Evolutionary conservation across 2,797 vertebrate genomes (phyloP).

Genomic region (Lycodopsis pacificus): DNA sequence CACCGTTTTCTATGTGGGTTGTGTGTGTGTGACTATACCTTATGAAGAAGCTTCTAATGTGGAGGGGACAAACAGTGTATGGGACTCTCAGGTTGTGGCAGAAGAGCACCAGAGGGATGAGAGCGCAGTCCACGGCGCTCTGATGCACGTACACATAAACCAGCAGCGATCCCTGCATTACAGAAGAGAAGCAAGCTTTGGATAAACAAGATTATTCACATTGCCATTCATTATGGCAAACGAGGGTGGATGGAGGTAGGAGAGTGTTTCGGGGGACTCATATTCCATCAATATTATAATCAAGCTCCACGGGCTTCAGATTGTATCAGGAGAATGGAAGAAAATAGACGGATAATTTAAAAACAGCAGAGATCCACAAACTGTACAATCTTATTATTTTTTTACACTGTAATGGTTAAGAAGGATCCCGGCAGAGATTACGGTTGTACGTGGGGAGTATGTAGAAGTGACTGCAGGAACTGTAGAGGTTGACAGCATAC

Average conservation of each 20-base stretch:
- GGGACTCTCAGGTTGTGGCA: slow-evolving; percentile 89
- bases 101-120: slow-evolving; percentile 88
- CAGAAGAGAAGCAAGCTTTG: slow-evolving; percentile 46
- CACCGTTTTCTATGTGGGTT: not conserved
- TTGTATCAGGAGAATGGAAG: slow-evolving; percentile 13
- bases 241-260: slow-evolving; percentile 9
- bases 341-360: slow-evolving; percentile 10
- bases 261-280: slow-evolving; percentile 13
- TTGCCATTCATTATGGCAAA: slow-evolving; percentile 50
- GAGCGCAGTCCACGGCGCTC: slow-evolving; percentile 84
- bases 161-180: slow-evolving; percentile 81
- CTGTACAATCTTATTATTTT: not conserved
- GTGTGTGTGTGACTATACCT: slow-evolving; percentile 79
- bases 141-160: slow-evolving; percentile 88
- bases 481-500: not conserved
- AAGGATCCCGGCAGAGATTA: slow-evolving; percentile 9
- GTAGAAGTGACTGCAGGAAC: slow-evolving; percentile 9
- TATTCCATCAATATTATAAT: slow-evolving; percentile 38
- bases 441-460: not conserved
- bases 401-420: not conserved
- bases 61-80: slow-evolving; percentile 82
- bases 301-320: slow-evolving; percentile 23
- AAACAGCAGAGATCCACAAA: slow-evolving; percentile 2
- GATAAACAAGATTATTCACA: slow-evolving; percentile 47
- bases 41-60: slow-evolving; percentile 71